Base-by-base conservation (phyloP, 1,140 invertebrate species). In the Drosophila ironensis region DNA sequence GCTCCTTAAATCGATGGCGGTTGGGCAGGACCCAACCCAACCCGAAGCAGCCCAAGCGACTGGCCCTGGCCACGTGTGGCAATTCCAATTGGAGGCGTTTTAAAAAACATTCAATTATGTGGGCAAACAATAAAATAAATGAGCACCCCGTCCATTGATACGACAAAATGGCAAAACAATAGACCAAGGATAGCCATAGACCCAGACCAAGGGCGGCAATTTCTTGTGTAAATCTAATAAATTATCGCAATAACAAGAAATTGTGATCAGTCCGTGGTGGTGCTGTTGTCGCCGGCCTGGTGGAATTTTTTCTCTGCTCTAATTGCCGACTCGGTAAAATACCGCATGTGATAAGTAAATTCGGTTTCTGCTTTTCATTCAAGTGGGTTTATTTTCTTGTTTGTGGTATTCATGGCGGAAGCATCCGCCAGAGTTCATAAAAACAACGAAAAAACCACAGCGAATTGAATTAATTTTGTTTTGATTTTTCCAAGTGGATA, bases 31-130 rank as follows among this genome's bases (percentile, higher is more conserved):
- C 60, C 28, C 28, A 35, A 33, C 52, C 48, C 25, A 48, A 46
- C 72, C 70, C 64, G 25, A n/a, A n/a, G n/a, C n/a, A n/a, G n/a
- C n/a, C n/a, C n/a, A n/a, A n/a, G 38, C 22, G 25, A 19, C 37
- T 30, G 17, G 22, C 33, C 42, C 33, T 33, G 28, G 30, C 51
- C 67, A 70, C 67, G 66, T 59, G 67, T 51, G 67, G 37, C 45
- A 37, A 33, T 38, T 50, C 40, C 56, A 41, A 47, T 41, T 63
- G 35, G 25, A 9, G 28, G 38, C 28, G 45, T 69, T 82, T 82
- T 76, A 82, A 82, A 81, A 76, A 70, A 72, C 78, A 84, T 72
- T 84, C 72, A 82, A 82, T 82, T 82, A 82, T 82, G 78, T 72
- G 57, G 33, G 68, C 77, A 82, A 82, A 82, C 77, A 82, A 82